phyloP scores from a whole-genome alignment of 2,888 invertebrate species.

The Eremobia ochroleuca region DNA sequence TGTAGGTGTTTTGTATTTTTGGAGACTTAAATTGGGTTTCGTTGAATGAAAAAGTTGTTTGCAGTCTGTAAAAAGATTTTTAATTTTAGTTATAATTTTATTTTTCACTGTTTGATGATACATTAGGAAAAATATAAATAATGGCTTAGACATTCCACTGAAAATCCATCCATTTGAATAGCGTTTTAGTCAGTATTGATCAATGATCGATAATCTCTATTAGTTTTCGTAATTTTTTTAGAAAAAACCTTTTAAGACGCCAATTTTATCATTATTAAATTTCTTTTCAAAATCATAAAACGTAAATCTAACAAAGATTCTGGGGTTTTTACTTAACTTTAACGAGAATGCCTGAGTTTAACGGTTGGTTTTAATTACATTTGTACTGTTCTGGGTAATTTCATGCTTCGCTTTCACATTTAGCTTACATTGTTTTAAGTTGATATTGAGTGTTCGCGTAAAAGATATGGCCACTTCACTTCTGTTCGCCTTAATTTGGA shows the following conservation, averaged over 20 bases:
- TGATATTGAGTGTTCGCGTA: slow-evolving; percentile 82
- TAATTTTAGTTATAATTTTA: background rate
- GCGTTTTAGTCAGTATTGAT: slow-evolving; percentile 4
- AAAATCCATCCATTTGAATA: background rate
- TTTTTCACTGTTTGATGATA: background rate
- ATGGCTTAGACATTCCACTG: background rate
- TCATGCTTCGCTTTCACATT: slow-evolving; percentile 80
- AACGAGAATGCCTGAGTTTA: slow-evolving; percentile 83
- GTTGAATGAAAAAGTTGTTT: background rate
- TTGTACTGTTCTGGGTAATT: slow-evolving; percentile 83
- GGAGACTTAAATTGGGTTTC: background rate
- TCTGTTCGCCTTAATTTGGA: slow-evolving; percentile 79
- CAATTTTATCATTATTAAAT: slow-evolving; percentile 75
- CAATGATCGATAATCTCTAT: slow-evolving; percentile 16
- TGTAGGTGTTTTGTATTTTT: background rate
- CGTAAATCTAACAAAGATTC: slow-evolving; percentile 84
- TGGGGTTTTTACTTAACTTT: slow-evolving; percentile 82
- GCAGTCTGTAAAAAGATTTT: background rate
- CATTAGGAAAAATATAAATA: background rate
- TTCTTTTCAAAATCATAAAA: slow-evolving; percentile 76
- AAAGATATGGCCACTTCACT: slow-evolving; percentile 81
- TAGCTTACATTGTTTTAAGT: slow-evolving; percentile 86
- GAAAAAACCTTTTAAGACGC: slow-evolving; percentile 63
- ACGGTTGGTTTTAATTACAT: slow-evolving; percentile 84
- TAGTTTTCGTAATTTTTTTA: slow-evolving; percentile 41